Percentiles rank a stretch among this genome's conserved stretches.
Evolutionary conservation across 1,140 invertebrate genomes (phyloP).

Genomic region (Macrobrachium nipponense): DNA sequence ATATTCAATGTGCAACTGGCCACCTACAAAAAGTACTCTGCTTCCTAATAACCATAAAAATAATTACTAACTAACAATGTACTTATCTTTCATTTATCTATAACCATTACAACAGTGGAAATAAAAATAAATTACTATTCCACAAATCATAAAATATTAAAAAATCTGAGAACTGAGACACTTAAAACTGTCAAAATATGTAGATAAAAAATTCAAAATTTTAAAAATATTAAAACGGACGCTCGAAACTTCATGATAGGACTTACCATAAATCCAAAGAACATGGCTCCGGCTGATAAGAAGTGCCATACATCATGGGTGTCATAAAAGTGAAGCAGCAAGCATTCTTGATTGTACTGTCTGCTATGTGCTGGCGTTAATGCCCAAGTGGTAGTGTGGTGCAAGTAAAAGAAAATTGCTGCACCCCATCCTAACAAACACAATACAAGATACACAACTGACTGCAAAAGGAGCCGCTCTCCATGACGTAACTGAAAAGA

Average conservation of each 20-base stretch:
- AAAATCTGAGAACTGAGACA: neutral
- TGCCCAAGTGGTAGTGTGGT: slow-evolving; percentile 86
- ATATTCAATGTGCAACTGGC: too few species aligned
- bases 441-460: slow-evolving; percentile 76
- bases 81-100: too few species aligned
- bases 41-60: too few species aligned
- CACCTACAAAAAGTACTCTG: too few species aligned
- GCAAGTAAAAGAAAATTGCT: slow-evolving; percentile 81
- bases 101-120: too few species aligned
- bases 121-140: too few species aligned
- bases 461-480: slow-evolving; percentile 76
- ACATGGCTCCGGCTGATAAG: slow-evolving; percentile 85
- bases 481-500: slow-evolving; percentile 75
- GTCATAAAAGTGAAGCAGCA: slow-evolving; percentile 85
- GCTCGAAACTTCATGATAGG: neutral
- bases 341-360: slow-evolving; percentile 80
- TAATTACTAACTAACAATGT: too few species aligned
- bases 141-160: too few species aligned
- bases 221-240: slow-evolving; percentile 5
- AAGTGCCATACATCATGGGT: slow-evolving; percentile 92
- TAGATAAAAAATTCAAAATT: slow-evolving; percentile 21
- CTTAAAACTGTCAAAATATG: neutral
- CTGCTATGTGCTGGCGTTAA: slow-evolving; percentile 83
- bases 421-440: slow-evolving; percentile 77
- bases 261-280: slow-evolving; percentile 86